Evolutionary conservation across 1,140 invertebrate genomes (phyloP).

Genomic region (Triops longicaudatus): DNA sequence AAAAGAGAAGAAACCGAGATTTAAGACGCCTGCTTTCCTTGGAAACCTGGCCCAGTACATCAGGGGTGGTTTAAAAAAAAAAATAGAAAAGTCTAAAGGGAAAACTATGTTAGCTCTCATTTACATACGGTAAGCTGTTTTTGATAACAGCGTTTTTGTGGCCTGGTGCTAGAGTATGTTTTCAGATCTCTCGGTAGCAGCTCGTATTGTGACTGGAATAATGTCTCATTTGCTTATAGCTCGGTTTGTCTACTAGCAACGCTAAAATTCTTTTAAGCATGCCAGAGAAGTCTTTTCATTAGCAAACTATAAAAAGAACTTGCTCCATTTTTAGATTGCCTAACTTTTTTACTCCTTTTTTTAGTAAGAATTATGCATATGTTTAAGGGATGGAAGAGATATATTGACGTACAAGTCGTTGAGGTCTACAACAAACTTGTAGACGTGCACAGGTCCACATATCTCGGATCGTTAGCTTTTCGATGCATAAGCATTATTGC

Average conservation of each 20-base stretch:
- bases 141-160: conserved; percentile 15
- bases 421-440: not conserved
- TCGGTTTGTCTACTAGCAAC: not conserved
- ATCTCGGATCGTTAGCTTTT: not conserved
- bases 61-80: not conserved
- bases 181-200: not conserved
- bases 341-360: too few species aligned
- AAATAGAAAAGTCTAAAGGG: not conserved
- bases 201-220: not conserved
- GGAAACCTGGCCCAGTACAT: not conserved
- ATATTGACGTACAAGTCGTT: not conserved
- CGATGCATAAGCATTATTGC: not conserved
- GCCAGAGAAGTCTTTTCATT: not conserved
- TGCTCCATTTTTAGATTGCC: too few species aligned
- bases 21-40: not conserved
- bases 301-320: not conserved
- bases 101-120: not conserved
- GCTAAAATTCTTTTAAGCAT: not conserved
- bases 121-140: conserved; percentile 12
- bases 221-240: not conserved
- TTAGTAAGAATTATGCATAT: too few species aligned
- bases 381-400: too few species aligned
- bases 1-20: not conserved
- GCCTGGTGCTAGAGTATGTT: not conserved
- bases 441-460: not conserved